Percentiles rank a stretch among this genome's conserved stretches.
These are phyloP conservation scores for Neodiprion lecontei DNA, from an alignment of 1,140 invertebrate genomes.

Conservation along the genomic window DNA sequence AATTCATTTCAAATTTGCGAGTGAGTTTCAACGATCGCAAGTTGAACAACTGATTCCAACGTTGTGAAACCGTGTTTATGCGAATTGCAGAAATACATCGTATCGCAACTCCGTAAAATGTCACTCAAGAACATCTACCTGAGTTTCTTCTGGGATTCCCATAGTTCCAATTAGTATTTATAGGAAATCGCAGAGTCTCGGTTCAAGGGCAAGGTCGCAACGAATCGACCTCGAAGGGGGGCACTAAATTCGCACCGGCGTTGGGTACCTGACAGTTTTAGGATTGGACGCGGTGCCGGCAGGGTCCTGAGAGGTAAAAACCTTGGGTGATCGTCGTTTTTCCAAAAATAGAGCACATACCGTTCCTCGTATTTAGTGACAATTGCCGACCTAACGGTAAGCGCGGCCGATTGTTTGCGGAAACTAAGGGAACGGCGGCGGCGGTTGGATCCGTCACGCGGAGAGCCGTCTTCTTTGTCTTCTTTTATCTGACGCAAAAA, in stretches of 20 bases:
- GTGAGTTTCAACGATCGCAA: too few species aligned
- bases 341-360: constrained; percentile 9
- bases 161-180: neutral
- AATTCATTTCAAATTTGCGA: too few species aligned
- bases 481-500: constrained; percentile 33
- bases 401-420: constrained; percentile 45
- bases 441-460: constrained; percentile 37
- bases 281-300: neutral
- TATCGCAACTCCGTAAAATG: too few species aligned
- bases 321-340: neutral
- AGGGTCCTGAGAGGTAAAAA: neutral
- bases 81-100: too few species aligned
- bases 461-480: constrained; percentile 37
- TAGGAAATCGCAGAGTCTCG: neutral
- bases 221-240: neutral
- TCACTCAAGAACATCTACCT: too few species aligned
- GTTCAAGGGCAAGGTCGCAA: neutral
- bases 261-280: neutral
- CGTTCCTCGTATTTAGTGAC: constrained; percentile 21
- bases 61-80: too few species aligned
- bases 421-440: constrained; percentile 31
- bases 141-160: too few species aligned
- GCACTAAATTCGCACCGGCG: constrained; percentile 4
- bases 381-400: constrained; percentile 42
- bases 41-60: too few species aligned